These are phyloP conservation scores for Scarus forsteni DNA, from an alignment of 2,797 vertebrate genomes.

Conservation along the genomic window DNA sequence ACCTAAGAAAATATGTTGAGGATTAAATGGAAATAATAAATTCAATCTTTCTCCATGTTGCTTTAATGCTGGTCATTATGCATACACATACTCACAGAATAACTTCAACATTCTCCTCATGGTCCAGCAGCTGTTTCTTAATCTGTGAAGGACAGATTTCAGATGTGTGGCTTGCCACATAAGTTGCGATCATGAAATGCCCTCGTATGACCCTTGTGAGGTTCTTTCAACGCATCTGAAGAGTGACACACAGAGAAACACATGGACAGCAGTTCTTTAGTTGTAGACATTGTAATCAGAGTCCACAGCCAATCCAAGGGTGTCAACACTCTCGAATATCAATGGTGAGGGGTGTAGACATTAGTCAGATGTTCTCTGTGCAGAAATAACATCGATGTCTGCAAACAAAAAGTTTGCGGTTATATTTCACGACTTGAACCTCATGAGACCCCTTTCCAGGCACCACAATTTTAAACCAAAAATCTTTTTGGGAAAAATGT, in stretches of 20 bases:
- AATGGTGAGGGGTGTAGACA: background rate
- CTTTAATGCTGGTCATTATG: too few species aligned
- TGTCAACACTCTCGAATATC: conserved; percentile 39
- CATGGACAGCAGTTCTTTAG: background rate
- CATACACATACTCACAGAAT: background rate
- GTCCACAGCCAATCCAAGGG: conserved; percentile 22
- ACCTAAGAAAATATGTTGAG: too few species aligned
- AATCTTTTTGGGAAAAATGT: too few species aligned
- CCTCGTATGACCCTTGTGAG: conserved; percentile 14
- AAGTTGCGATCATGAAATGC: conserved; percentile 9
- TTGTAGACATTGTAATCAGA: conserved; percentile 45
- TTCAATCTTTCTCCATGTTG: background rate
- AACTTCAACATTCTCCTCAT: conserved; percentile 47
- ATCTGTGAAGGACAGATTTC: conserved; percentile 37
- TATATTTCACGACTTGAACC: too few species aligned
- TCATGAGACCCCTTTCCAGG: too few species aligned
- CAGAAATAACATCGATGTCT: background rate
- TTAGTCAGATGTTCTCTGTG: background rate
- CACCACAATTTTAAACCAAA: too few species aligned
- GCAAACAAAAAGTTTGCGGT: background rate
- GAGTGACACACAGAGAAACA: conserved; percentile 1
- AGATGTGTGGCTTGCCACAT: conserved; percentile 41
- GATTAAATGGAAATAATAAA: background rate
- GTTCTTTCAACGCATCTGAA: background rate
- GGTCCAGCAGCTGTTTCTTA: conserved; percentile 60